Conservation (phyloP, 2,113 vertebrate genomes). For the Lophotis ruficrista region DNA sequence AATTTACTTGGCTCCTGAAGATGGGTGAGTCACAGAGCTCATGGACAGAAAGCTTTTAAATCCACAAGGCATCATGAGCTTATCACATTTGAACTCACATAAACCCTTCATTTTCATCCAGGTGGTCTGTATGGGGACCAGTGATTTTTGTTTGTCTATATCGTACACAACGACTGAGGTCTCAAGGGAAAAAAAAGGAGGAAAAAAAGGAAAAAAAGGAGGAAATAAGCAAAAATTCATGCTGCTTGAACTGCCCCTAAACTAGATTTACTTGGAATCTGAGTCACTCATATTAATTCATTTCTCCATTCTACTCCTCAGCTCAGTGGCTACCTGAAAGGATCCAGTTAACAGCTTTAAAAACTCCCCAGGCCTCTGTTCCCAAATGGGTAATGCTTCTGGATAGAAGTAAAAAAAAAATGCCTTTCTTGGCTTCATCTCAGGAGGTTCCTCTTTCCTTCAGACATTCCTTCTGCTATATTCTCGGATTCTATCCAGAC, state of each 20-base stretch:
- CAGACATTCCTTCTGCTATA: constrained; percentile 9
- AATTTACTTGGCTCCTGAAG: neutral
- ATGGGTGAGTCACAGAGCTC: neutral
- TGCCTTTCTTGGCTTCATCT: constrained; percentile 5
- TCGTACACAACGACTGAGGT: neutral
- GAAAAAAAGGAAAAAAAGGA: neutral
- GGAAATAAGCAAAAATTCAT: neutral
- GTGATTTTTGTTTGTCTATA: neutral
- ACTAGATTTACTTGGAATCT: neutral
- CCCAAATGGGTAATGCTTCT: neutral
- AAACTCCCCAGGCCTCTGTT: neutral
- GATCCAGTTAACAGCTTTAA: constrained; percentile 16
- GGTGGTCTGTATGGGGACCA: neutral
- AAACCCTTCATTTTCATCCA: neutral
- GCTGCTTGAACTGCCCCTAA: neutral
- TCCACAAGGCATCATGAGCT: neutral
- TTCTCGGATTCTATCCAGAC: constrained; percentile 14
- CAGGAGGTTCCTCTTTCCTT: neutral
- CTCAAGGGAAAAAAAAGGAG: neutral
- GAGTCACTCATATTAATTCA: neutral
- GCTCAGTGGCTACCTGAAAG: neutral
- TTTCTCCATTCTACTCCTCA: neutral
- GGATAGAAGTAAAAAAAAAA: neutral
- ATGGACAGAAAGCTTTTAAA: neutral
- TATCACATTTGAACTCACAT: neutral